Conservation (phyloP, 1,140 invertebrate genomes). For the Aphidius gifuensis region DNA sequence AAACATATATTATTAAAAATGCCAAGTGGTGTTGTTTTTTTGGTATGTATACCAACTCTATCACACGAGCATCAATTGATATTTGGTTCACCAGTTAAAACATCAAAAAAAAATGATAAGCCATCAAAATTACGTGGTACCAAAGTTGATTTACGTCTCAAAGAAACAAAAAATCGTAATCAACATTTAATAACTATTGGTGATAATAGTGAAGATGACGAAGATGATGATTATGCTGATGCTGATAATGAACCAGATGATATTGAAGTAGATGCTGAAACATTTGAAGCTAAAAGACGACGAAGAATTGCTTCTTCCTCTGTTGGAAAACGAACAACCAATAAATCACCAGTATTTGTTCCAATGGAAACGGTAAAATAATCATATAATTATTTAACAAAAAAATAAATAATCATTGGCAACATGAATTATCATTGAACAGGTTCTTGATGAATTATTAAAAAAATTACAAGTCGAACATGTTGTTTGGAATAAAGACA, state of each 20-base stretch:
- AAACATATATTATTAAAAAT: slow-evolving; percentile 31
- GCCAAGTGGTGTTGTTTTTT: slow-evolving; percentile 59
- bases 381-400: neutral
- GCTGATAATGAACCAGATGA: slow-evolving; percentile 19
- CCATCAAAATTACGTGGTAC: neutral
- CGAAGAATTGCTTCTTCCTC: slow-evolving; percentile 7
- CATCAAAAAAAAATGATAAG: slow-evolving; percentile 33
- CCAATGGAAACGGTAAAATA: slow-evolving; percentile 48
- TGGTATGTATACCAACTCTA: slow-evolving; percentile 61
- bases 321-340: neutral
- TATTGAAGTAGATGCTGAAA: slow-evolving; percentile 7
- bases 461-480: slow-evolving; percentile 67
- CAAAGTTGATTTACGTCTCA: slow-evolving; percentile 43
- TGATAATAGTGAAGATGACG: slow-evolving; percentile 27
- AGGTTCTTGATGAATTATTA: slow-evolving; percentile 65
- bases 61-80: slow-evolving; percentile 58
- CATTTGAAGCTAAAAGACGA: slow-evolving; percentile 11
- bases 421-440: neutral
- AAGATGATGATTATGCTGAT: slow-evolving; percentile 26
- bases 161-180: slow-evolving; percentile 35
- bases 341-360: slow-evolving; percentile 40
- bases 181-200: slow-evolving; percentile 34
- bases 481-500: slow-evolving; percentile 66
- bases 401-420: neutral
- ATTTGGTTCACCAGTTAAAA: slow-evolving; percentile 47